Conservation (phyloP, 2,113 vertebrate genomes). For the Thymallus thymallus region DNA sequence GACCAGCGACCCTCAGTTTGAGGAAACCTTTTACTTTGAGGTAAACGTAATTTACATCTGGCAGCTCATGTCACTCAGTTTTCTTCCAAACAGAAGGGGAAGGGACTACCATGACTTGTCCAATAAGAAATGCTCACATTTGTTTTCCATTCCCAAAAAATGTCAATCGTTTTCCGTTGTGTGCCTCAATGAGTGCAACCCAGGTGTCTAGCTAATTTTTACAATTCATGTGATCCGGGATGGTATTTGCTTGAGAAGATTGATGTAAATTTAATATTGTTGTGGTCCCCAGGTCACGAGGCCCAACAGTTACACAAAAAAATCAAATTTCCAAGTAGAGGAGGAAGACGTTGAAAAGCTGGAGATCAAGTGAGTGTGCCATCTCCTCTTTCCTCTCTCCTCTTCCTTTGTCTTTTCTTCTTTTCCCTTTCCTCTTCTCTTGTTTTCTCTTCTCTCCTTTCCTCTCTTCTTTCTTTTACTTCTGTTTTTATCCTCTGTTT, state of each 20-base stretch:
- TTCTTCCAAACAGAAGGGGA: no score
- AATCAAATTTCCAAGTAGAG: slow-evolving; percentile 94
- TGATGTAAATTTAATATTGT: not conserved
- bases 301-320: slow-evolving; percentile 93
- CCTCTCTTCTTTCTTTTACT: no score
- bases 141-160: no score
- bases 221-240: not conserved
- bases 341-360: slow-evolving; percentile 98
- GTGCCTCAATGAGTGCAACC: no score
- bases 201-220: no score
- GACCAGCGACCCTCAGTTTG: slow-evolving; percentile 96
- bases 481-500: not conserved
- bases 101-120: no score
- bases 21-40: slow-evolving; percentile 97
- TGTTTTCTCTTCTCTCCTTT: not conserved
- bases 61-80: no score
- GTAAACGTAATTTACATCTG: slow-evolving; percentile 57
- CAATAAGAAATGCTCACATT: no score
- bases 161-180: no score
- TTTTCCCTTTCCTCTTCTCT: not conserved
- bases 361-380: slow-evolving; percentile 86
- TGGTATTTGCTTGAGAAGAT: not conserved
- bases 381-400: not conserved
- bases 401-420: no score
- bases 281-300: slow-evolving; percentile 83